Evolutionary conservation across 2,888 invertebrate genomes (phyloP).

Genomic region (Aromia moschata): DNA sequence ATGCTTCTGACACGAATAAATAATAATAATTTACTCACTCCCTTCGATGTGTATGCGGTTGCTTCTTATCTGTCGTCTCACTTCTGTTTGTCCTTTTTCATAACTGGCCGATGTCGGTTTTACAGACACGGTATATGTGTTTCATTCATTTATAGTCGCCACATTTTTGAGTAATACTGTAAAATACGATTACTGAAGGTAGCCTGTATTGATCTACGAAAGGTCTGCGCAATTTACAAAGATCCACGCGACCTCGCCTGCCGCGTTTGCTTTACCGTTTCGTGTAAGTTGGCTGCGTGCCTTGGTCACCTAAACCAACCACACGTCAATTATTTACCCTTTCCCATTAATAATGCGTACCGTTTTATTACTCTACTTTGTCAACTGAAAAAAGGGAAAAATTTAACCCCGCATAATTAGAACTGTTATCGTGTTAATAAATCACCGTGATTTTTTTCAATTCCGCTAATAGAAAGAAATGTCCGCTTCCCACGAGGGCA

Average conservation of each 20-base stretch:
- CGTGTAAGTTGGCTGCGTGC: constrained; percentile 36
- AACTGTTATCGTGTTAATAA: constrained; percentile 21
- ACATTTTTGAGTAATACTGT: too few species aligned
- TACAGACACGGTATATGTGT: too few species aligned
- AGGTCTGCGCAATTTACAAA: constrained; percentile 3
- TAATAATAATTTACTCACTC: too few species aligned
- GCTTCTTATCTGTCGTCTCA: too few species aligned
- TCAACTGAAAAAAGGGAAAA: constrained; percentile 22
- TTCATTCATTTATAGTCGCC: too few species aligned
- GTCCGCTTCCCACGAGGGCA: background rate
- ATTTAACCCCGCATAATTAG: constrained; percentile 21
- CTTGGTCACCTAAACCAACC: constrained; percentile 31
- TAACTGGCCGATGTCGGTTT: too few species aligned
- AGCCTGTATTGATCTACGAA: too few species aligned
- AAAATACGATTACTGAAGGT: too few species aligned
- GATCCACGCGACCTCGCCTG: constrained; percentile 23
- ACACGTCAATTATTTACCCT: constrained; percentile 38
- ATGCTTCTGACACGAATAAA: too few species aligned
- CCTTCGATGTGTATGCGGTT: too few species aligned
- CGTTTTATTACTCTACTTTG: constrained; percentile 34
- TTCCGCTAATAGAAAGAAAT: constrained; percentile 5
- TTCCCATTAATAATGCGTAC: constrained; percentile 34
- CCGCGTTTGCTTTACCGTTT: constrained; percentile 33
- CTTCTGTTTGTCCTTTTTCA: too few species aligned
- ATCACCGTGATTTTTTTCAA: constrained; percentile 23